phyloP scores from a whole-genome alignment of 53 echinoderm and acorn worm species.

The Arbacia lixula region DNA sequence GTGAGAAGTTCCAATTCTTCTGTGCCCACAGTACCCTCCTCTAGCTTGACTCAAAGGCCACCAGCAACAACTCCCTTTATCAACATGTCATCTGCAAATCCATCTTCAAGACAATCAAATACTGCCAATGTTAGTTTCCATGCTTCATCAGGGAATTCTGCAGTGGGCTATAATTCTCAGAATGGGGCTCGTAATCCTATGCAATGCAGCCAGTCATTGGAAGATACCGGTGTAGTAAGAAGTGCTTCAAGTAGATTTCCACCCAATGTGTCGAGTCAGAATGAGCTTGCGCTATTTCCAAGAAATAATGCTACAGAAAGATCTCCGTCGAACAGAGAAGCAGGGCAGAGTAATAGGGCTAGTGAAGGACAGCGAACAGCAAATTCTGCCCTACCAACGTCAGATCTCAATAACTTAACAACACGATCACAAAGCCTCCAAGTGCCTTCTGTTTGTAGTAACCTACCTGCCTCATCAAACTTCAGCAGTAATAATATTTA shows the following conservation, averaged over 20 bases:
- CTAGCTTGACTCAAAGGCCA: too few species aligned
- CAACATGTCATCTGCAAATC: too few species aligned
- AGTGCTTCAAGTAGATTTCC: constrained; percentile 1
- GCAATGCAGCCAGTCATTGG: constrained; percentile 6
- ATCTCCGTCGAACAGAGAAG: not conserved
- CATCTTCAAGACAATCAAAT: too few species aligned
- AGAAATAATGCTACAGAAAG: constrained; percentile 4
- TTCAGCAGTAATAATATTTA: constrained; percentile 21
- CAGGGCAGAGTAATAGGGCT: not conserved
- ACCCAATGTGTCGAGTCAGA: not conserved
- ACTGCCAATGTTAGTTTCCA: too few species aligned
- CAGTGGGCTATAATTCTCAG: not conserved
- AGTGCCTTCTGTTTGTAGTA: constrained; percentile 7
- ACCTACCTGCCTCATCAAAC: constrained; percentile 1
- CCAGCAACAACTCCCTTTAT: too few species aligned
- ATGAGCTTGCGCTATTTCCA: not conserved
- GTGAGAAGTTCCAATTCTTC: too few species aligned
- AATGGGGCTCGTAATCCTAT: constrained; percentile 8
- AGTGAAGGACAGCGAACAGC: not conserved
- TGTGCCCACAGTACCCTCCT: too few species aligned
- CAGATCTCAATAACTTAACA: not conserved
- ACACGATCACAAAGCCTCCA: not conserved
- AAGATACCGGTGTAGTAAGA: not conserved
- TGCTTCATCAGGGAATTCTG: not conserved
- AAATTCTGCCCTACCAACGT: not conserved